phyloP scores from a whole-genome alignment of 1,140 invertebrate genomes.

The Caligus rogercresseyi region DNA sequence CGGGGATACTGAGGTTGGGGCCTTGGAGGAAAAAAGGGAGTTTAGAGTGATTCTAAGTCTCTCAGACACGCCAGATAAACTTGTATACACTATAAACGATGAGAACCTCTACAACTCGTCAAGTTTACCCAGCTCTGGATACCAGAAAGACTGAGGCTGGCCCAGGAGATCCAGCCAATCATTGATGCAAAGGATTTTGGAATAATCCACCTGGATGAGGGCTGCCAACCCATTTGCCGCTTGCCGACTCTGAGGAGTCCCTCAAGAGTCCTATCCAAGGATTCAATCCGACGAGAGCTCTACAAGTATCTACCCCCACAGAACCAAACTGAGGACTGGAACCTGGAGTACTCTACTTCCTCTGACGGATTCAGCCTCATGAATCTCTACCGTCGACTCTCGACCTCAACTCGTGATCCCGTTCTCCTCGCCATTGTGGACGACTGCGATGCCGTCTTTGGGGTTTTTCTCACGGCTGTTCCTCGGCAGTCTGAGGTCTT shows the following conservation, averaged over 20 bases:
- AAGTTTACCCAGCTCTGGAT: neutral
- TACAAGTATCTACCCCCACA: neutral
- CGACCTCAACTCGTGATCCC: neutral
- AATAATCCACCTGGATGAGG: neutral
- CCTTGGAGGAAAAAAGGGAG: no score
- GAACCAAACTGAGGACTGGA: neutral
- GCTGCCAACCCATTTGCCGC: neutral
- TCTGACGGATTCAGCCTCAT: slow-evolving; percentile 4
- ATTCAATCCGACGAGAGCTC: neutral
- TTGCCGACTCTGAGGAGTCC: neutral
- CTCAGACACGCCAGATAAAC: no score
- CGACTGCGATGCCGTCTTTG: neutral
- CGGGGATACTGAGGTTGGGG: neutral
- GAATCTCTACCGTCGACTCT: slow-evolving; percentile 1
- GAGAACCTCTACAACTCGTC: neutral
- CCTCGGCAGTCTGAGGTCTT: neutral
- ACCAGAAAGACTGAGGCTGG: neutral
- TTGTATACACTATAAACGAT: neutral
- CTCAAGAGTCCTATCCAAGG: neutral
- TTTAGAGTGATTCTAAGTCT: no score
- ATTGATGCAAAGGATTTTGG: neutral
- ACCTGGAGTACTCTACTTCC: slow-evolving; percentile 4
- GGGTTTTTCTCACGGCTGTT: neutral
- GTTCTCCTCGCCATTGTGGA: slow-evolving; percentile 5
- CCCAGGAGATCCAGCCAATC: neutral